phyloP scores from a whole-genome alignment of 1,140 invertebrate genomes.

The Aradophagus sp. region DNA sequence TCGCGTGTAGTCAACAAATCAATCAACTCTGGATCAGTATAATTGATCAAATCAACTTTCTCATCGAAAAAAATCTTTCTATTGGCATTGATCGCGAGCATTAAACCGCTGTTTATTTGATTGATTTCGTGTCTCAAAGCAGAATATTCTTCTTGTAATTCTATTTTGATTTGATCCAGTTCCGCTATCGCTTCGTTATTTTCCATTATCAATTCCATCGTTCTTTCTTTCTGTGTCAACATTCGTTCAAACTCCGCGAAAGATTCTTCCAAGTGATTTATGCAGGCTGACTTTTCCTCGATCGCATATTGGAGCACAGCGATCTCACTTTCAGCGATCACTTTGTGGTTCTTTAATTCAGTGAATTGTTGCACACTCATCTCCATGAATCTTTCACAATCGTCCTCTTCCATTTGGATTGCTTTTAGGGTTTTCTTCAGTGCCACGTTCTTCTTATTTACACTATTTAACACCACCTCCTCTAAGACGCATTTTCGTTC shows the following conservation, averaged over 20 bases:
- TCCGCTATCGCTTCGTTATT: neutral
- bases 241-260: neutral
- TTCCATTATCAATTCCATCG: conserved; percentile 2
- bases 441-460: neutral
- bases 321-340: conserved; percentile 2
- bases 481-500: conserved; percentile 6
- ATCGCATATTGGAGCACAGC: conserved; percentile 18
- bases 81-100: neutral
- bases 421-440: neutral
- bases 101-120: neutral
- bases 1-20: neutral
- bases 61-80: neutral
- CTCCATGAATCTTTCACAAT: neutral
- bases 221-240: neutral
- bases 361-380: neutral
- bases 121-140: neutral
- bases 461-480: conserved; percentile 1
- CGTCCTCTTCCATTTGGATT: neutral
- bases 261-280: conserved; percentile 5
- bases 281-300: conserved; percentile 5
- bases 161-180: neutral
- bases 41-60: neutral
- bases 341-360: conserved; percentile 4
- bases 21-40: neutral
- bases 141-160: conserved; percentile 1